Evolutionary conservation across 1,140 invertebrate species (phyloP), one percentile per base, ranked within the genome.

Genomic region (Drosophila erecta): DNA sequence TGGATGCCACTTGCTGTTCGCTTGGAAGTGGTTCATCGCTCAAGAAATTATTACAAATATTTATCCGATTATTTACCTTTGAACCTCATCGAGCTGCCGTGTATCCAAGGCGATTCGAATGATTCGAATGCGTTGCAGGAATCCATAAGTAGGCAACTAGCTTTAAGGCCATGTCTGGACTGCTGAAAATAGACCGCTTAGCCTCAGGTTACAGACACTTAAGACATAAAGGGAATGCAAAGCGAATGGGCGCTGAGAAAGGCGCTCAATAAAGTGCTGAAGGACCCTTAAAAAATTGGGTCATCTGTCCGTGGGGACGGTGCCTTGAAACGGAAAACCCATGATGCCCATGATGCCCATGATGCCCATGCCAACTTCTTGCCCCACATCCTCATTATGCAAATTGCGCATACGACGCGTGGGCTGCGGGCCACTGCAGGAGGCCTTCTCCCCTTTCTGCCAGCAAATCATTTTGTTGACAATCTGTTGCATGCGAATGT

Each of bases 51-150:
- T 64, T 71, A 87, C 61, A 71, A 81, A 87, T 87, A 83, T 76
- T 66, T 74, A 75, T 86, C 46, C 73, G 78, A 86, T 81, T 86
- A 61, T 86, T 86, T 86, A 87, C 81, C 81, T 87, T 86, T 86
- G 81, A 87, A 79, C 83, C 38, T 49, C 46, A 11, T 10, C 14
- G 15, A 35, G 65, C 27, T 17, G 17, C 30, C 40, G 41, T 37
- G 46, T 69, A 59, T 56, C 53, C 55, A 44, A 57, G 55, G 24
- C 46, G 41, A 37, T 22, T 33, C 46, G 41, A 37, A 30, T 33
- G 20, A 41, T 58, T 76, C 44, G 51, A 10, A 30, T 8, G 40
- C 70, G 24, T 30, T 20, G 64, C 51, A 59, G 41, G 83, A 81
- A 86, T 86, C 58, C 67, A 50, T 78, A 76, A 84, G 72, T 67